Base-by-base conservation (phyloP, 2,888 invertebrate species). In the Andricus curvator region DNA sequence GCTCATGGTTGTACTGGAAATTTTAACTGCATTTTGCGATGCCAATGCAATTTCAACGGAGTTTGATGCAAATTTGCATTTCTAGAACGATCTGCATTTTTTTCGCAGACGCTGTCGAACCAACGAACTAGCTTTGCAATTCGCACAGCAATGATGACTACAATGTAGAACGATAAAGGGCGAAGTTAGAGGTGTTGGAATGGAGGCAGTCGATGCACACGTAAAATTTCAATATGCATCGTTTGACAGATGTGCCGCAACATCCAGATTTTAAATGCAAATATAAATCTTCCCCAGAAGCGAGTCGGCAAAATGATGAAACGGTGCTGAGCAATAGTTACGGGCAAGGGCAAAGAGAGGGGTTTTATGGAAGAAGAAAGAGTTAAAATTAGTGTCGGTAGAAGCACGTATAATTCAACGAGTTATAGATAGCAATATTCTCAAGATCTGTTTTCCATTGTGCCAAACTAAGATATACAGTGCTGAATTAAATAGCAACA, bases 201-300 rank as follows among this genome's bases (percentile, higher is more conserved):
- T 44, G 44, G 33, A 67, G 65, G 41, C 20, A 78, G 76, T 79
- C 66, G 78, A 80, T 77, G 81, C 78, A 81, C 79, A 76, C 77
- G 78, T 68, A 48, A 85, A 82, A 82, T 86, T 88, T 85, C 88
- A 87, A 89, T 89, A 86, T 88, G 85, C 86, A 84, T 84, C 87
- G 86, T 86, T 89, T 86, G 88, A 89, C 88, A 86, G 84, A 86
- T 88, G 85, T 83, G 88, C 81, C 82, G 80, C 81, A 82, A 78
- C 84, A 78, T 81, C 74, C 83, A 83, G 83, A 85, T 89, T 89
- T 89, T 84, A 86, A 88, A 89, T 88, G 86, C 87, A 89, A 89
- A 89, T 88, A 86, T 84, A 84, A 88, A 88, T 88, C 85, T 85
- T 83, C 41, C 78, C 66, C 44, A 56, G 41, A 62, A 77, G 62